These are phyloP conservation scores for Parauchenoglanis punctatus DNA, from an alignment of 2,797 vertebrate genomes.

Conservation along the genomic window DNA sequence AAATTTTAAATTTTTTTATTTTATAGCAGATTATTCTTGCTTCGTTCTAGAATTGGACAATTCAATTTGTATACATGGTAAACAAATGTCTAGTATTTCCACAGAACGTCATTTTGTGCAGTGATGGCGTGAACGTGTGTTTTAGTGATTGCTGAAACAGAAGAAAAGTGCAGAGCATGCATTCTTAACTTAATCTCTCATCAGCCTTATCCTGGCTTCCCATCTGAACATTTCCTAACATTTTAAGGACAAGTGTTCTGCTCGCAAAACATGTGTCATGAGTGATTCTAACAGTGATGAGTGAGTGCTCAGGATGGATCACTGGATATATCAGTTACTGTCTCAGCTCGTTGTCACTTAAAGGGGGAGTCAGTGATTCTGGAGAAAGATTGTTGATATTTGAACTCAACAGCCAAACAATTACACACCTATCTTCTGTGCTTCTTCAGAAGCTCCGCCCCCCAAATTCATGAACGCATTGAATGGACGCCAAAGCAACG, in stretches of 20 bases:
- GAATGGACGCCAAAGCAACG: no score
- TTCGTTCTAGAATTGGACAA: not conserved
- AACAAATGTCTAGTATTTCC: not conserved
- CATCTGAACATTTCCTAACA: constrained; percentile 11
- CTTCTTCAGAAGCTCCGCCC: no score
- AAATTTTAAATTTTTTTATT: not conserved
- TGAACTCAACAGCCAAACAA: no score
- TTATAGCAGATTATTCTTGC: not conserved
- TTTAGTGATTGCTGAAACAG: constrained; percentile 65
- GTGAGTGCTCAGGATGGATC: not conserved
- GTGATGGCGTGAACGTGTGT: not conserved
- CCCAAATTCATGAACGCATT: no score
- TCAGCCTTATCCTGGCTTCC: not conserved
- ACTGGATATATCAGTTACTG: not conserved
- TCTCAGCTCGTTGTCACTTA: not conserved
- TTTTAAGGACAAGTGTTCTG: not conserved
- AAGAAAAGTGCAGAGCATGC: constrained; percentile 72
- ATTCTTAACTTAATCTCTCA: constrained; percentile 61
- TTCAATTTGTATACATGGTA: no score
- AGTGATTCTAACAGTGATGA: not conserved
- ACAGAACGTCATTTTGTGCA: not conserved
- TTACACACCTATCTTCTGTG: no score
- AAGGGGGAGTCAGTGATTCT: not conserved
- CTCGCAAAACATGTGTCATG: not conserved
- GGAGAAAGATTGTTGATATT: no score